These are phyloP conservation scores for Bombus difficillimus DNA, from an alignment of 1,140 invertebrate species.

Conservation along the genomic window DNA sequence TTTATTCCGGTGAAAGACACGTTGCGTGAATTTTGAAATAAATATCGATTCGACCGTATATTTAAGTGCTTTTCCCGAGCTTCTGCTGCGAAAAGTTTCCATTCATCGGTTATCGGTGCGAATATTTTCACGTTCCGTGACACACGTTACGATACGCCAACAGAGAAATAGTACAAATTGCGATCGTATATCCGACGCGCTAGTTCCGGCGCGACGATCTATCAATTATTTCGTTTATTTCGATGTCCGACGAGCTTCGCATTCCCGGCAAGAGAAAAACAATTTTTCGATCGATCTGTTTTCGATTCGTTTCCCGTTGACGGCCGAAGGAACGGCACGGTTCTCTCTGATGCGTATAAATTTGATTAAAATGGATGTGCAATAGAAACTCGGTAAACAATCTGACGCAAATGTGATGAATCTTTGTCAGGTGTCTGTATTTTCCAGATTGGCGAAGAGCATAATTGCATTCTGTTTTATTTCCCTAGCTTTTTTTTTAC, in stretches of 20 bases:
- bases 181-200: not conserved
- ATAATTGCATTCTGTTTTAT: too few relatives aligned
- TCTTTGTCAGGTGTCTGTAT: too few relatives aligned
- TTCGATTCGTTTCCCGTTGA: not conserved
- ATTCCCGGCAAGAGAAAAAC: not conserved
- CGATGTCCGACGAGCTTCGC: not conserved
- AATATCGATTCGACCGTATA: not conserved
- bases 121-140: not conserved
- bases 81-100: not conserved
- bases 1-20: not conserved
- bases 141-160: not conserved
- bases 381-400: not conserved
- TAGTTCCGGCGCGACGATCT: not conserved
- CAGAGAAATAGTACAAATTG: not conserved
- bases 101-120: not conserved
- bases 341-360: not conserved
- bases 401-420: too few relatives aligned
- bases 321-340: too few relatives aligned
- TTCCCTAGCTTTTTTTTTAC: too few relatives aligned
- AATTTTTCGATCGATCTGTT: not conserved
- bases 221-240: not conserved
- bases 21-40: not conserved
- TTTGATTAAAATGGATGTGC: constrained; percentile 2
- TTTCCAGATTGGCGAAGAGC: too few relatives aligned
- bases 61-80: not conserved